These are phyloP conservation scores for Camelus bactrianus DNA, from an alignment of 2,113 vertebrate species.

Conservation along the genomic window DNA sequence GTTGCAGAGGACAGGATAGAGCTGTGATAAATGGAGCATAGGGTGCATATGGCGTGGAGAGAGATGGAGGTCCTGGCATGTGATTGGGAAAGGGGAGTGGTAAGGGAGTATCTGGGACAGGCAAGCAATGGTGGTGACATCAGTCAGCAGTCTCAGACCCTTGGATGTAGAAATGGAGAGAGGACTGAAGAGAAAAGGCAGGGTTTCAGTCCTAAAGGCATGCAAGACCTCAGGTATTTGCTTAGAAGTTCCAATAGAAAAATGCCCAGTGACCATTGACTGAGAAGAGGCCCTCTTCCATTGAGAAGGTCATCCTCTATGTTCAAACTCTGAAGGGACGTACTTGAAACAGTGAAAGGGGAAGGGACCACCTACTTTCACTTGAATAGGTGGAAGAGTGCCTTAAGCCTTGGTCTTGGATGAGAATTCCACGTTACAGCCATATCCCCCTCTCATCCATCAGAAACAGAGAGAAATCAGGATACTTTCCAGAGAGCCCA, in stretches of 20 bases:
- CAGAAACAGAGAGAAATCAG: background rate
- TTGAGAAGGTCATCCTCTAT: background rate
- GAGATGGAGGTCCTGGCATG: background rate
- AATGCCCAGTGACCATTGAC: rapidly evolving
- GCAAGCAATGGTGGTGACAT: background rate
- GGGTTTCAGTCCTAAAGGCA: background rate
- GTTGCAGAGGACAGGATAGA: background rate
- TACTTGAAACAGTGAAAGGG: background rate
- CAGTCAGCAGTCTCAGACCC: background rate
- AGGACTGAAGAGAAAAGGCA: background rate
- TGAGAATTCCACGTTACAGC: background rate
- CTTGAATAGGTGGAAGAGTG: background rate
- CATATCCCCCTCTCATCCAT: background rate
- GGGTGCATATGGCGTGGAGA: background rate
- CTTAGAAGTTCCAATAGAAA: background rate
- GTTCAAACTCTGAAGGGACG: background rate
- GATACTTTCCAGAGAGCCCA: background rate
- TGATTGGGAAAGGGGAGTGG: background rate
- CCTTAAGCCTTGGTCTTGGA: background rate
- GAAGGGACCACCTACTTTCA: background rate
- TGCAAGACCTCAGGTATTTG: background rate
- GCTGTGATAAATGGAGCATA: background rate
- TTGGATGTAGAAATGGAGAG: background rate
- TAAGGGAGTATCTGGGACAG: background rate
- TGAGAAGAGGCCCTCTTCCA: background rate